Percentiles rank a stretch among this genome's conserved stretches.
Conservation (phyloP, 2,888 invertebrate species). For the Macaria notata region DNA sequence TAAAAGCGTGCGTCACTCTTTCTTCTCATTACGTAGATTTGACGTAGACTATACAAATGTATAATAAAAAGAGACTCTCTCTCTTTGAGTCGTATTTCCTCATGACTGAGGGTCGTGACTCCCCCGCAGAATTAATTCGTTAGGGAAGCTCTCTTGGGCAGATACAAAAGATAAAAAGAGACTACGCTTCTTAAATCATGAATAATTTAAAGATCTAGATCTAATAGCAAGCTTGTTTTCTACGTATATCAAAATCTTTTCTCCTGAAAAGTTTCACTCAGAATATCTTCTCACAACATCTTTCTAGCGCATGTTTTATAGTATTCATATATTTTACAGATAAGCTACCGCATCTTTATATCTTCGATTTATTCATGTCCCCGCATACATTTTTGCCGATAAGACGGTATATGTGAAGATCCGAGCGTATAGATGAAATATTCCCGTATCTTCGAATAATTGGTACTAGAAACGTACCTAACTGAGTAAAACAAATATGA, state of each 20-base stretch:
- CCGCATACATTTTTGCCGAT: slow-evolving; percentile 67
- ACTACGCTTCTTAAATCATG: no score
- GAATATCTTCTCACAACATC: slow-evolving; percentile 43
- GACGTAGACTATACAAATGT: no score
- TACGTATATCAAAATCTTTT: neutral
- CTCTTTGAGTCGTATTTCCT: no score
- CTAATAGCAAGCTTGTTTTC: neutral
- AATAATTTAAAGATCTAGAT: slow-evolving; percentile 14
- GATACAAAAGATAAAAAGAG: no score
- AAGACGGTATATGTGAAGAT: slow-evolving; percentile 38
- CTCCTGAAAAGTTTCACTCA: slow-evolving; percentile 28
- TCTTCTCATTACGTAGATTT: no score
- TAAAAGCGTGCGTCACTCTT: no score
- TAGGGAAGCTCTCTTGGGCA: no score
- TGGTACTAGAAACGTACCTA: no score
- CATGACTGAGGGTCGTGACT: no score
- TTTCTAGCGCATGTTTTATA: slow-evolving; percentile 64
- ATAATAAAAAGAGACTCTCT: no score
- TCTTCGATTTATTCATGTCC: slow-evolving; percentile 76
- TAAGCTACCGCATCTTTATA: slow-evolving; percentile 69
- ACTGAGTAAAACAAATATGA: no score
- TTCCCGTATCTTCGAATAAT: neutral
- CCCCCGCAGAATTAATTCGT: no score
- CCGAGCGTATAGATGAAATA: slow-evolving; percentile 23
- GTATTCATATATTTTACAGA: slow-evolving; percentile 66